A percentile compares a stretch with the other conserved stretches of the same genome.
Conservation (phyloP, 2,113 vertebrate genomes). For the Vidua chalybeata region DNA sequence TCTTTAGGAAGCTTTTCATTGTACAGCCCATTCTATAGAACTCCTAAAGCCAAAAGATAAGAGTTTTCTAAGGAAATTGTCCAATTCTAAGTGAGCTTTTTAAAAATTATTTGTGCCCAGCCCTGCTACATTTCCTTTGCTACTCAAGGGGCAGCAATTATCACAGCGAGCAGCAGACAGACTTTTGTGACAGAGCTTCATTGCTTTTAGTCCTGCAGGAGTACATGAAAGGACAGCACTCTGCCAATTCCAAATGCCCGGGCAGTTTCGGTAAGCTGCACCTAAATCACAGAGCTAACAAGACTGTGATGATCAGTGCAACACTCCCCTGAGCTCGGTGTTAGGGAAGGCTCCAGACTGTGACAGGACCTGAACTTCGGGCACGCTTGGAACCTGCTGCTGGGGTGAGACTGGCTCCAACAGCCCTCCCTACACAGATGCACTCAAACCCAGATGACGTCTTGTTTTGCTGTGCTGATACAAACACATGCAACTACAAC, state of each 20-base stretch:
- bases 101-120: not conserved
- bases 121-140: not conserved
- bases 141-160: not conserved
- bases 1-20: slow-evolving; percentile 22
- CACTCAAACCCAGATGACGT: not conserved
- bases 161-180: not conserved
- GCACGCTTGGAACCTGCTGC: not conserved
- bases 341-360: not conserved
- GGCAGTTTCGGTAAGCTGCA: not conserved
- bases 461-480: not conserved
- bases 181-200: not conserved
- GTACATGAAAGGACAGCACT: not conserved
- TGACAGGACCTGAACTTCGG: not conserved
- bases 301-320: not conserved
- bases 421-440: not conserved
- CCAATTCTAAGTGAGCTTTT: not conserved
- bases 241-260: not conserved
- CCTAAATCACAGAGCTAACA: not conserved
- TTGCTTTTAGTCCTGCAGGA: not conserved
- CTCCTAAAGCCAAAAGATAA: slow-evolving; percentile 32
- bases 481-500: not conserved
- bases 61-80: slow-evolving; percentile 31
- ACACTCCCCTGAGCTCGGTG: not conserved
- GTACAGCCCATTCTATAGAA: slow-evolving; percentile 3
- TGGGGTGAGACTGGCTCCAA: not conserved